Conservation (phyloP, 2,113 vertebrate genomes). For the Nothocercus nigrocapillus region DNA sequence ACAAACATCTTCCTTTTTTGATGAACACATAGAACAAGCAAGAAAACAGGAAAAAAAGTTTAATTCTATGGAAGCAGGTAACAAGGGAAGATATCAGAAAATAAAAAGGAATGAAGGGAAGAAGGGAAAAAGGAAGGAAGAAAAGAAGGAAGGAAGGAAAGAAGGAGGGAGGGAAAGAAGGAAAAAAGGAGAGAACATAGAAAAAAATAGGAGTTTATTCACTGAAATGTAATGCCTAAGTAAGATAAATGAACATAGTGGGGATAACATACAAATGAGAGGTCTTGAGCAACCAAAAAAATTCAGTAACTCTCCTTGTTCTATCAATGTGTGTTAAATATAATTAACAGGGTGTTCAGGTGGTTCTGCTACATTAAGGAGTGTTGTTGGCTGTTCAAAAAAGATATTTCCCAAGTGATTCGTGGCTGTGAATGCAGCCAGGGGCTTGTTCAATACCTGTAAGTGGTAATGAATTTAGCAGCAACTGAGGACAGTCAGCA, state of each 20-base stretch:
- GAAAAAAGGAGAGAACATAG: background rate
- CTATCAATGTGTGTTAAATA: background rate
- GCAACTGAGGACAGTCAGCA: background rate
- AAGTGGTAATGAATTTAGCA: background rate
- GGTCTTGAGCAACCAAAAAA: background rate
- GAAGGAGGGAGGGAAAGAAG: background rate
- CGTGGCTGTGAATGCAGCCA: accelerated
- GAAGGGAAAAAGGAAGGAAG: background rate
- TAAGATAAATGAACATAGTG: background rate
- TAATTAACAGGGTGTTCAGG: background rate
- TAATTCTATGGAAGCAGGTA: background rate
- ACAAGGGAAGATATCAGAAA: background rate
- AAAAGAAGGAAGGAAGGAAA: background rate
- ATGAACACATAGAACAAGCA: background rate
- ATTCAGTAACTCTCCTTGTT: background rate
- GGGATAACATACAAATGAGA: background rate
- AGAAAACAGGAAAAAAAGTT: background rate
- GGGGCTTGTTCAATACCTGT: background rate
- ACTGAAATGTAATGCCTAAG: background rate
- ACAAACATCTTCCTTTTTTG: background rate
- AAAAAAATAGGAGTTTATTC: background rate
- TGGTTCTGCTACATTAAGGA: background rate
- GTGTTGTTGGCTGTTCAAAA: background rate
- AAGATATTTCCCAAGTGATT: background rate
- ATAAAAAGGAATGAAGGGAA: background rate